phyloP scores from a whole-genome alignment of 2,113 vertebrate species.

The Sisor rabdophorus region DNA sequence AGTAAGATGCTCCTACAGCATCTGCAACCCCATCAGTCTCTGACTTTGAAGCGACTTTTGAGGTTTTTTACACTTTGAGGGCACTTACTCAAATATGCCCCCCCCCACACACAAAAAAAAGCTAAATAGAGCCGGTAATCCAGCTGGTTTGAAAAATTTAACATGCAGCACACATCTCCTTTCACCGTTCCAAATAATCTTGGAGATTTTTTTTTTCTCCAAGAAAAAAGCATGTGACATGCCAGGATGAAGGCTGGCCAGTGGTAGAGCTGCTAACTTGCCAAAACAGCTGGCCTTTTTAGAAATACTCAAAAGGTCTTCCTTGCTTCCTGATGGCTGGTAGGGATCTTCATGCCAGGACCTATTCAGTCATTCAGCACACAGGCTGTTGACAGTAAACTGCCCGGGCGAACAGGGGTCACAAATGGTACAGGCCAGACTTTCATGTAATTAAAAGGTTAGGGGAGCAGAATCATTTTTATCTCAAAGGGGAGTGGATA shows the following conservation, averaged over 20 bases:
- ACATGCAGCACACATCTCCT: constrained; percentile 13
- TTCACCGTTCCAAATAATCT: constrained; percentile 28
- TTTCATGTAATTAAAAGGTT: constrained; percentile 55
- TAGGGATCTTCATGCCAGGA: constrained; percentile 10
- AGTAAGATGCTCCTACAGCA: constrained; percentile 24
- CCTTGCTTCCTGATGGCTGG: constrained; percentile 3
- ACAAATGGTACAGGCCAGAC: constrained; percentile 30
- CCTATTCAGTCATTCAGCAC: constrained; percentile 32
- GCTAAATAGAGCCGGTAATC: constrained; percentile 25
- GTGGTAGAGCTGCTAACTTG: constrained; percentile 21
- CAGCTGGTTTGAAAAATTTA: constrained; percentile 33
- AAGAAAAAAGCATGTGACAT: constrained; percentile 34
- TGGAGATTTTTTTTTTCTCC: constrained; percentile 26
- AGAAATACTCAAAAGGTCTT: constrained; percentile 30
- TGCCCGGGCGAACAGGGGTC: neutral
- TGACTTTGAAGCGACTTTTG: constrained; percentile 52
- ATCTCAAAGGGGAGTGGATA: constrained; percentile 44
- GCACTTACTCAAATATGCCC: constrained; percentile 35
- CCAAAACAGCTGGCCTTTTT: constrained; percentile 33
- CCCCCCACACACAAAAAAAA: neutral
- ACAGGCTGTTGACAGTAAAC: constrained; percentile 24
- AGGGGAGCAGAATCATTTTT: constrained; percentile 36
- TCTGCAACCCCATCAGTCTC: constrained; percentile 32
- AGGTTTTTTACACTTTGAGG: constrained; percentile 40
- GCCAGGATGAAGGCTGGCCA: constrained; percentile 30